Base-by-base conservation (phyloP, 2,797 vertebrate species). In the Setipinna tenuifilis region DNA sequence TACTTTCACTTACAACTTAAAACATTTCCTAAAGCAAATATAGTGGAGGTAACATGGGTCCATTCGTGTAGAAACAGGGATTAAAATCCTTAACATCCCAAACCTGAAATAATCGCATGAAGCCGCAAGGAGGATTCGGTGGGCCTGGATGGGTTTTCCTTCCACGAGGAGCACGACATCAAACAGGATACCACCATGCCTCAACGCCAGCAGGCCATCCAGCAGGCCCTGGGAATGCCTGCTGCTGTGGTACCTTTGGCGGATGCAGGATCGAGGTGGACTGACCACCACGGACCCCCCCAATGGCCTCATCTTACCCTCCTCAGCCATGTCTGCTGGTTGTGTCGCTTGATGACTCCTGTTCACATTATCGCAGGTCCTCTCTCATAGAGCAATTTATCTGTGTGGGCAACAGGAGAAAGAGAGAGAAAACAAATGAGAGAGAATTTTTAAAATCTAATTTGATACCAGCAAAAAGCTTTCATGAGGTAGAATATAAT, bases 51-150 rank as follows among this genome's bases (percentile, higher is more conserved):
- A 41, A 41, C 5, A 41, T 5, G 35, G 35, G 35, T 41, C 35
- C 35, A n/a, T n/a, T n/a, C n/a, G n/a, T n/a, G n/a, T 41, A 41
- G 46, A 54, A 54, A 54, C 50, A 54, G 50, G 50, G 50, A 14
- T 54, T 54, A 54, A 54, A 54, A 54, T 10, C 50, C 2, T 10
- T 3, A 54, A 54, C 14, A 54, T 14, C 50, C 50, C 50, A 54
- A 54, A 54, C 98, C 98, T 97, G 93, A 99, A 99, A 88, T 99
- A 99, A 90, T 98, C 97, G 9, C 98, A 99, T 1, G 97, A 98
- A 0, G 98, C 98, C 3, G 98, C 98, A 82, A 99, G 94, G 0
- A 99, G 96, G 83, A 99, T 96, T 0, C 98, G 97, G 90, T 99
- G 98, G 62, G 98, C 98, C 87, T 95, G 95, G 0, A 99, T 96